Evolutionary conservation across 2,888 invertebrate species (phyloP), one percentile per base, ranked within the genome.

Genomic region (Lordiphosa fenestrarum): DNA sequence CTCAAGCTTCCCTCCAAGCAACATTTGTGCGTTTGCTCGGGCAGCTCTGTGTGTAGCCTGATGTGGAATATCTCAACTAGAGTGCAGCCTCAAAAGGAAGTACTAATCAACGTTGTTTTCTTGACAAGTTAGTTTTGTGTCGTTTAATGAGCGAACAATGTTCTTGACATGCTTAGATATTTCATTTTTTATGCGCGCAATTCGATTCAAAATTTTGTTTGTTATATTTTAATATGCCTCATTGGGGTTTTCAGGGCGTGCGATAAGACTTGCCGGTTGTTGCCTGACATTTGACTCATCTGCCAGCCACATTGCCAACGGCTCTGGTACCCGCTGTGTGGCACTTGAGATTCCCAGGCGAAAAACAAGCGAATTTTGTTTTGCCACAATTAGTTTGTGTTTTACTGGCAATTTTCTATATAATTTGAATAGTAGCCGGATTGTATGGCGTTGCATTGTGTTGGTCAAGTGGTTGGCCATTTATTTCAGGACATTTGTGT

Each of bases 141-240:
- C 50, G 47, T 60, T 53, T 84, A 78, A 78, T 78, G 66, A 71
- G 82, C 84, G 66, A 84, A 84, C 84, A 78, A 78, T 78, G 83
- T 78, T 78, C 78, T 78, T 78, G 78, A 78, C 78, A 78, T 68
- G 72, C 75, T 78, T 78, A 74, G 64, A 74, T 70, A 78, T 74
- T 66, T 59, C 42, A 46, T 66, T 65, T 66, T 66, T 57, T 66
- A 66, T 48, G 81, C 61, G 77, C 81, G 84, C 82, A 63, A 66
- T 78, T 84, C 82, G 66, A 81, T 84, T 83, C 58, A 69, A 73
- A 60, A 69, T 44, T 25, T n/a, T n/a, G n/a, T n/a, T n/a, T n/a
- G n/a, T n/a, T n/a, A n/a, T n/a, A n/a, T n/a, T 25, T 25, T 25
- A 6, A 25, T 25, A 6, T 25, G 25, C 6, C 25, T 42, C 37